Base-by-base conservation (phyloP, 2,888 invertebrate species). In the Drosophila neotestacea region DNA sequence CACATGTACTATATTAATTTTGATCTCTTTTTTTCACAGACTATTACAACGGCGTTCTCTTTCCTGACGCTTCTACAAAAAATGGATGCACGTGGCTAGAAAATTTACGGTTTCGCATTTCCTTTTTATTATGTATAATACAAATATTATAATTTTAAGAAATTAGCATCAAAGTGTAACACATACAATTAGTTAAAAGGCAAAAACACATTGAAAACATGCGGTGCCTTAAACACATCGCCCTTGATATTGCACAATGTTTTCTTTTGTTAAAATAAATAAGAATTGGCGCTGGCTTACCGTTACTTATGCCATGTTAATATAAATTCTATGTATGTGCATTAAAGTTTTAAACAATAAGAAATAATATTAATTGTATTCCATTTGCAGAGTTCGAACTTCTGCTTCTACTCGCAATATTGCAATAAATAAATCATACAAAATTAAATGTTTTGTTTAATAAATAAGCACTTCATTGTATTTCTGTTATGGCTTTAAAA, bases 21-120 rank as follows among this genome's bases (percentile, higher is more conserved):
- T 5, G 2, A 7, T 22, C 6, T 60, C 36, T 47, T 48, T 61
- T 6, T 38, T 4, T 87, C 74, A 1, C 56, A 92, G 91, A 86
- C 90, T 5, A 80, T 91, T 10, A 86, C 90, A 6, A 90, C 91
- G 1, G 89, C 90, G 0, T 92, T 92, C 56, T 92, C 92, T 0
- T 90, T 91, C 56, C 81, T 91, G 13, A 92, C 91, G 2, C 48
- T 92, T 4, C 64, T 92, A 27, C 90, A 90, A 50, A 89, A 90
- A 65, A 80, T 91, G 89, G 91, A 88, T 72, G 63, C 85, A 22
- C 77, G 79, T 22, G 70, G 55, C 54, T 79, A 75, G 58, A 63
- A 16, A 51, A 58, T 47, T 27, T 41, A 27, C 6, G 4, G 34
- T 48, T 59, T 50, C 38, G 44, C 41, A 54, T 42, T 47, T 60